Conservation (phyloP, 2,888 invertebrate genomes). For the Leuctra nigra region DNA sequence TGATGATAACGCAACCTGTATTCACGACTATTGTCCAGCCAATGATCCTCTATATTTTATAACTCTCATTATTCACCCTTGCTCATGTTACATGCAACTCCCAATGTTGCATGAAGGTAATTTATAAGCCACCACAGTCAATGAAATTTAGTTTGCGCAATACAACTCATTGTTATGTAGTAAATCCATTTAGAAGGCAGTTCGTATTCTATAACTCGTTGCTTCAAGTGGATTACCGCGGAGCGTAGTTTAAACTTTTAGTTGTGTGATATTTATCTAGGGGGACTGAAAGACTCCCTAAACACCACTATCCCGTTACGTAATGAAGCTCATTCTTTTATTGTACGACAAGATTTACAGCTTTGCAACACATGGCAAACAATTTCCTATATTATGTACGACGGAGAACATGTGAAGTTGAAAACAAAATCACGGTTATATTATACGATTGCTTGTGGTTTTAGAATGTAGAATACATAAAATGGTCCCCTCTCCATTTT, state of each 20-base stretch:
- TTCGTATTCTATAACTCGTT: not conserved
- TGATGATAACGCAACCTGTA: too few relatives aligned
- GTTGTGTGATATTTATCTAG: not conserved
- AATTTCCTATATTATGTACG: not conserved
- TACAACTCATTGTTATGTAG: not conserved
- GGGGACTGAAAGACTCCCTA: constrained; percentile 10
- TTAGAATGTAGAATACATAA: constrained; percentile 1
- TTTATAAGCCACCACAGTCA: constrained; percentile 6
- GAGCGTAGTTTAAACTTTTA: not conserved
- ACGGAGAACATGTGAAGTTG: constrained; percentile 9
- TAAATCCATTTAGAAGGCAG: not conserved
- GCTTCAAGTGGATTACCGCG: not conserved
- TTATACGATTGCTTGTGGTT: constrained; percentile 12
- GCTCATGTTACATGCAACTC: not conserved
- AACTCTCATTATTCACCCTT: constrained; percentile 4
- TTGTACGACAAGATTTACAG: constrained; percentile 19
- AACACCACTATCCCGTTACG: constrained; percentile 22
- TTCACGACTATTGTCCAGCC: too few relatives aligned
- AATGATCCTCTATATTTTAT: too few relatives aligned
- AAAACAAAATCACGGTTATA: constrained; percentile 14
- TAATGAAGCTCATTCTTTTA: constrained; percentile 23
- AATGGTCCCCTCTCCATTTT: not conserved
- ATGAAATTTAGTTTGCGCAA: constrained; percentile 2
- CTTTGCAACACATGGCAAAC: constrained; percentile 17
- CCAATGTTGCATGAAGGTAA: not conserved